Evolutionary conservation across 2,888 invertebrate species (phyloP).

Genomic region (Pterostichus niger): DNA sequence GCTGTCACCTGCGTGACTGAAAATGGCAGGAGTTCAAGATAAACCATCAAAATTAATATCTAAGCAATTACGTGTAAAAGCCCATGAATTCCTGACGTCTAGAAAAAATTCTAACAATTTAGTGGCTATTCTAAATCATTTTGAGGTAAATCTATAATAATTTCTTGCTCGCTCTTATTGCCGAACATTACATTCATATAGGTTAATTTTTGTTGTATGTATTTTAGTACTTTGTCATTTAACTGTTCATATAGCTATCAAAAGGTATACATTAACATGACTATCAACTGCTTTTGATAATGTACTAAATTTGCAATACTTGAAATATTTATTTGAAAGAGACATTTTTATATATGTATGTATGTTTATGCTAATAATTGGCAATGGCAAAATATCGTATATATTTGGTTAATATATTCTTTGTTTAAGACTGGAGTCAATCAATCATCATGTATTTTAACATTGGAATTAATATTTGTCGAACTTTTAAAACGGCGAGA

Average conservation of each 20-base stretch:
- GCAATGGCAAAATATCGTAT: slow-evolving; percentile 1
- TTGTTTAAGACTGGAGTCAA: slow-evolving; percentile 73
- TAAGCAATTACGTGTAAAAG: slow-evolving; percentile 83
- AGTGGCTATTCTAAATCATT: slow-evolving; percentile 84
- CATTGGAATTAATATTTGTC: slow-evolving; percentile 86
- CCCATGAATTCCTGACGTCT: slow-evolving; percentile 85
- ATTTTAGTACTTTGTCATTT: slow-evolving; percentile 54
- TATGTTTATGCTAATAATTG: background rate
- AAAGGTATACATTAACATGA: slow-evolving; percentile 12
- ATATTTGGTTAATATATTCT: background rate
- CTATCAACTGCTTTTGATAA: background rate
- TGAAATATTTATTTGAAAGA: background rate
- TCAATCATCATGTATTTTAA: slow-evolving; percentile 81
- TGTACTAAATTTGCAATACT: background rate
- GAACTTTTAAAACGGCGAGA: slow-evolving; percentile 84
- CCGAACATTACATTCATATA: slow-evolving; percentile 68
- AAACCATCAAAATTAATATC: slow-evolving; percentile 80
- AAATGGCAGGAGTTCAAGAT: slow-evolving; percentile 70
- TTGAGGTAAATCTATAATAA: slow-evolving; percentile 79
- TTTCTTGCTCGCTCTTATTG: slow-evolving; percentile 53
- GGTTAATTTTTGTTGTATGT: slow-evolving; percentile 69
- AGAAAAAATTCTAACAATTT: slow-evolving; percentile 83
- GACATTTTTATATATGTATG: background rate
- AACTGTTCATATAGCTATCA: background rate
- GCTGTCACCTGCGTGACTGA: slow-evolving; percentile 65